These are phyloP conservation scores for Augochlora pura DNA, from an alignment of 1,140 invertebrate genomes.

Conservation along the genomic window DNA sequence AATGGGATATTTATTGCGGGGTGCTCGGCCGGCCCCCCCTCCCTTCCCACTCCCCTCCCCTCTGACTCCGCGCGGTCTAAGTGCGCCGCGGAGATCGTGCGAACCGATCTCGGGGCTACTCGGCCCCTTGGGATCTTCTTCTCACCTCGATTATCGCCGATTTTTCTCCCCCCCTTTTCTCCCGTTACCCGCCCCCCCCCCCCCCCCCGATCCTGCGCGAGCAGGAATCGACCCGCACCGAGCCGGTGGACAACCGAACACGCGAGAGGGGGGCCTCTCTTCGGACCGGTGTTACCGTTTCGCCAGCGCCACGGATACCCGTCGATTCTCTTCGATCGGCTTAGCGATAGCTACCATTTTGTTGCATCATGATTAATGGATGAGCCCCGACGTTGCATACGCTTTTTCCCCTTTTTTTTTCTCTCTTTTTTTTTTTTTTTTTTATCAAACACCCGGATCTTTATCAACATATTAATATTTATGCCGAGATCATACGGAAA, in stretches of 20 bases:
- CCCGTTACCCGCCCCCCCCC: too few species aligned
- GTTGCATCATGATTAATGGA: too few species aligned
- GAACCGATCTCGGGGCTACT: slow-evolving; percentile 43
- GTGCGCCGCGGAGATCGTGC: slow-evolving; percentile 19
- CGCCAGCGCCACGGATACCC: background rate
- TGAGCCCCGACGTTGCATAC: too few species aligned
- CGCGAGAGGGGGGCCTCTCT: too few species aligned
- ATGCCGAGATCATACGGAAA: too few species aligned
- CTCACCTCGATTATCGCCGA: slow-evolving; percentile 53
- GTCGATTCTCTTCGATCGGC: too few species aligned
- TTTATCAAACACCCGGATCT: too few species aligned
- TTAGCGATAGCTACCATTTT: too few species aligned
- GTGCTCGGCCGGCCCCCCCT: background rate
- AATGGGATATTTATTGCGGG: slow-evolving; percentile 64
- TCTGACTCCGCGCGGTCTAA: background rate
- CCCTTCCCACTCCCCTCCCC: too few species aligned
- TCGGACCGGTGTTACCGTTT: background rate
- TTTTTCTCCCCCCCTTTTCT: slow-evolving; percentile 47
- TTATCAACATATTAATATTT: too few species aligned
- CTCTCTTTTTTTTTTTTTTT: too few species aligned
- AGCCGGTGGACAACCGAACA: background rate
- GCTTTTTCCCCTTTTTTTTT: too few species aligned
- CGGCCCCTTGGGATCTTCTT: slow-evolving; percentile 19
- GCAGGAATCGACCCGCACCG: background rate
- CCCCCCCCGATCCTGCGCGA: background rate